A percentile compares a stretch with the other conserved stretches of the same genome.
phyloP scores from a whole-genome alignment of 2,113 vertebrate genomes.

The Dasypus novemcinctus region DNA sequence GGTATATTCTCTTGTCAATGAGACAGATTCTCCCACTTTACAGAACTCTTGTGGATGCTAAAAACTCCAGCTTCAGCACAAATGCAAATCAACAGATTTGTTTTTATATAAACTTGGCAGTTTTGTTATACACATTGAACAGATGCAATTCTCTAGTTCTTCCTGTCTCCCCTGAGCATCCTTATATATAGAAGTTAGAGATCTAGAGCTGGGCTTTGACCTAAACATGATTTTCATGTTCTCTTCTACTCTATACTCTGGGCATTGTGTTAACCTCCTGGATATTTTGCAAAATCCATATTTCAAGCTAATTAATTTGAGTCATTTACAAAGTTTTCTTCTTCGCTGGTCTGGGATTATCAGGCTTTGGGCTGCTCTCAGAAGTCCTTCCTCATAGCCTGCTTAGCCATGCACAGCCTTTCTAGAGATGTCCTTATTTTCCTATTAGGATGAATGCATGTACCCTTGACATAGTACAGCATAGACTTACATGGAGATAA shows the following conservation, averaged over 20 bases:
- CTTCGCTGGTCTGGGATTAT: neutral
- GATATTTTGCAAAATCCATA: neutral
- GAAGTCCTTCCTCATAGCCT: neutral
- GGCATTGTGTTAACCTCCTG: neutral
- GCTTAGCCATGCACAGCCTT: neutral
- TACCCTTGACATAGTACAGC: neutral
- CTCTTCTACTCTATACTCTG: neutral
- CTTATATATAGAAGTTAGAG: neutral
- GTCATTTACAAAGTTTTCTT: neutral
- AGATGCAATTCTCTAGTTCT: neutral
- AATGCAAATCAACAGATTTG: constrained; percentile 37
- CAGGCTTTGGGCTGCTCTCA: neutral
- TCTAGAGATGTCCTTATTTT: neutral
- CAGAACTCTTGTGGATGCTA: neutral
- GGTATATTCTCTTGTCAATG: neutral
- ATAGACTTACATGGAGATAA: neutral
- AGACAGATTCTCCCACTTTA: neutral
- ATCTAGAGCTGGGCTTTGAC: no score
- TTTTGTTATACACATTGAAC: constrained; percentile 23
- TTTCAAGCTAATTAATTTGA: neutral
- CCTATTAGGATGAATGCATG: neutral
- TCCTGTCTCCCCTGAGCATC: neutral
- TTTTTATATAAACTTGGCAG: constrained; percentile 18
- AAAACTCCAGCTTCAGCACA: neutral
- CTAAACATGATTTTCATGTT: neutral